A percentile compares a stretch with the other conserved stretches of the same genome.
phyloP scores from a whole-genome alignment of 2,888 invertebrate genomes.

The Clanis bilineata region DNA sequence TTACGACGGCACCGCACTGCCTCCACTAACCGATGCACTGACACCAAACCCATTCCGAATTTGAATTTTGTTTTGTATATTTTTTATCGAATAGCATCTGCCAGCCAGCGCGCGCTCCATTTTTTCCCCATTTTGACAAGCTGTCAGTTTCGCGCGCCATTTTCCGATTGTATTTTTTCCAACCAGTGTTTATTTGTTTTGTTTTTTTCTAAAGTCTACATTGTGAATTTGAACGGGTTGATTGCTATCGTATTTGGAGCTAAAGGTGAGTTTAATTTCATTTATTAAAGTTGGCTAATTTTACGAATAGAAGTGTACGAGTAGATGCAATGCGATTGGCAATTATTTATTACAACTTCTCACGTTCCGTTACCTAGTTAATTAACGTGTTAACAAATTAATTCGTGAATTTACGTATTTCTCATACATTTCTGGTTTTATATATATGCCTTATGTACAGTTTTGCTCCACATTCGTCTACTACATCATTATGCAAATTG shows the following conservation, averaged over 20 bases:
- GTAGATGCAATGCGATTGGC: neutral
- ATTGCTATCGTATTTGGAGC: slow-evolving; percentile 30
- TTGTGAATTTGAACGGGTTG: slow-evolving; percentile 35
- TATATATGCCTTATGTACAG: neutral
- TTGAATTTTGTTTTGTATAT: slow-evolving; percentile 24
- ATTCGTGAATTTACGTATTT: neutral
- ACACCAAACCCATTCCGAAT: slow-evolving; percentile 28
- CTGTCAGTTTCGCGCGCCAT: slow-evolving; percentile 55
- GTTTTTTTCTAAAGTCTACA: slow-evolving; percentile 23
- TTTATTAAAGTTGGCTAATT: neutral
- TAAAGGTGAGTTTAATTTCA: slow-evolving; percentile 35
- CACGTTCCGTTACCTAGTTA: neutral
- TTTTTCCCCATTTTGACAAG: slow-evolving; percentile 38
- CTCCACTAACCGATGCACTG: slow-evolving; percentile 62
- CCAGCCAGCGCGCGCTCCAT: slow-evolving; percentile 23
- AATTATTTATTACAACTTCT: neutral
- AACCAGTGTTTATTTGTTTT: slow-evolving; percentile 34
- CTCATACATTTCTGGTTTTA: neutral
- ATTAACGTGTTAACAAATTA: slow-evolving; percentile 6
- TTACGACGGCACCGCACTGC: slow-evolving; percentile 65
- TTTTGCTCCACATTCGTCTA: neutral
- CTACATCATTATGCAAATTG: neutral
- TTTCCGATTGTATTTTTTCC: slow-evolving; percentile 28
- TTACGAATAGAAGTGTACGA: neutral
- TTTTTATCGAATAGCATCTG: slow-evolving; percentile 24